phyloP scores from a whole-genome alignment of 2,888 invertebrate genomes.

The Tipula vernalis region DNA sequence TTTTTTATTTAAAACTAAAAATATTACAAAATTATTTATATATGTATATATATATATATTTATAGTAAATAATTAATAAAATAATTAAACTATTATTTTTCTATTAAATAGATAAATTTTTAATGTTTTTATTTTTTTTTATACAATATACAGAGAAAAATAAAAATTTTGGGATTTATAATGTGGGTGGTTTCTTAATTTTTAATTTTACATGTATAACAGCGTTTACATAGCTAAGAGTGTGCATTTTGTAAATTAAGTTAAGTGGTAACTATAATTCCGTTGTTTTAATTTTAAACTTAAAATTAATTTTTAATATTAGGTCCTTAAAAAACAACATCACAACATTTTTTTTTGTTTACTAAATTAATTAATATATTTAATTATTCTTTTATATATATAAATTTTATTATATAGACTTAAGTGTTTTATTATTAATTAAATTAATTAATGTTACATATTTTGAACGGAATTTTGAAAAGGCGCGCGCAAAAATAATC shows the following conservation, averaged over 20 bases:
- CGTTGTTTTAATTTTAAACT: not conserved
- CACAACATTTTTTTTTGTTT: conserved; percentile 4
- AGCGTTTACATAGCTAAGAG: not conserved
- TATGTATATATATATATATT: not conserved
- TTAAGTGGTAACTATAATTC: not conserved
- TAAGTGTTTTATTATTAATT: not conserved
- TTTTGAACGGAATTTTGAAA: not conserved
- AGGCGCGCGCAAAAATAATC: not conserved
- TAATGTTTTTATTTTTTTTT: not conserved
- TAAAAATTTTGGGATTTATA: not conserved
- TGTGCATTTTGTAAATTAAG: conserved; percentile 5
- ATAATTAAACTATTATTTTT: not conserved
- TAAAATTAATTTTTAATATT: not conserved
- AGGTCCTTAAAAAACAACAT: not conserved
- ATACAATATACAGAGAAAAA: not conserved
- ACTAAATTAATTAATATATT: not conserved
- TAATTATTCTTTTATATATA: not conserved
- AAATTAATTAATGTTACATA: not conserved
- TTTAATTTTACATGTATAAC: not conserved
- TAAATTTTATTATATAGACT: not conserved
- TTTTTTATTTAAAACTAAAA: not conserved
- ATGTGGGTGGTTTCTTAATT: not conserved
- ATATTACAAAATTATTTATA: not conserved
- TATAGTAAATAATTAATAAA: not conserved
- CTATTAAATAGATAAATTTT: not conserved